Conservation (phyloP, 2,888 invertebrate genomes). For the Chloroclysta siterata region DNA sequence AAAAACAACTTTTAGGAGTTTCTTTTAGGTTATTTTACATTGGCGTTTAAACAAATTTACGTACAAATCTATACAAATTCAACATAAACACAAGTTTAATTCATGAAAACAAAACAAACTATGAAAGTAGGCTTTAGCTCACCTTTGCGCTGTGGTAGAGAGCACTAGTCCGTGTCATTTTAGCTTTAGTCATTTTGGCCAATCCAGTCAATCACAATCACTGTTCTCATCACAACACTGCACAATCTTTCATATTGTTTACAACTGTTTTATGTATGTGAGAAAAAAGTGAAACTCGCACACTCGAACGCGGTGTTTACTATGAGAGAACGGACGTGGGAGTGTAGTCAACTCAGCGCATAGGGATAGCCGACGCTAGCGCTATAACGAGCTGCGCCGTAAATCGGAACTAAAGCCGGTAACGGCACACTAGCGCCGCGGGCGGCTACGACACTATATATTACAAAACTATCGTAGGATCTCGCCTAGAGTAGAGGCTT, state of each 20-base stretch:
- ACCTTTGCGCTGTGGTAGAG: constrained; percentile 92
- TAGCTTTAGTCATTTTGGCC: constrained; percentile 85
- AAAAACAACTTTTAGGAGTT: neutral
- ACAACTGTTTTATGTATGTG: constrained; percentile 61
- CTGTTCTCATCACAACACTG: constrained; percentile 69
- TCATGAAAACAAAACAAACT: constrained; percentile 43
- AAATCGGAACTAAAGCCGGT: constrained; percentile 67
- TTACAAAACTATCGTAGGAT: constrained; percentile 45
- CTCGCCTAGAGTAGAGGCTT: constrained; percentile 35
- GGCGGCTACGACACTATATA: constrained; percentile 60
- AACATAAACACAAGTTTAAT: constrained; percentile 33
- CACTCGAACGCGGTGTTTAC: constrained; percentile 73
- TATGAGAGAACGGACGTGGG: constrained; percentile 76
- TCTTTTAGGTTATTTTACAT: neutral
- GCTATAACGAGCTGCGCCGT: constrained; percentile 59
- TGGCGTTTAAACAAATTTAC: no score
- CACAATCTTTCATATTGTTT: constrained; percentile 63
- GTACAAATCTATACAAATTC: neutral
- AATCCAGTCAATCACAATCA: constrained; percentile 64
- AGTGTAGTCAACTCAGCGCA: constrained; percentile 65
- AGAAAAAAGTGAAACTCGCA: constrained; percentile 60
- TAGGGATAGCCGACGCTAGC: constrained; percentile 61
- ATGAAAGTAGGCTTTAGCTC: constrained; percentile 54
- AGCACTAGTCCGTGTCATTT: constrained; percentile 84
- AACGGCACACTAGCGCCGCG: constrained; percentile 50